Percentiles rank a stretch among this genome's conserved stretches.
phyloP scores from a whole-genome alignment of 2,797 vertebrate genomes.

The Sebastes goodei region DNA sequence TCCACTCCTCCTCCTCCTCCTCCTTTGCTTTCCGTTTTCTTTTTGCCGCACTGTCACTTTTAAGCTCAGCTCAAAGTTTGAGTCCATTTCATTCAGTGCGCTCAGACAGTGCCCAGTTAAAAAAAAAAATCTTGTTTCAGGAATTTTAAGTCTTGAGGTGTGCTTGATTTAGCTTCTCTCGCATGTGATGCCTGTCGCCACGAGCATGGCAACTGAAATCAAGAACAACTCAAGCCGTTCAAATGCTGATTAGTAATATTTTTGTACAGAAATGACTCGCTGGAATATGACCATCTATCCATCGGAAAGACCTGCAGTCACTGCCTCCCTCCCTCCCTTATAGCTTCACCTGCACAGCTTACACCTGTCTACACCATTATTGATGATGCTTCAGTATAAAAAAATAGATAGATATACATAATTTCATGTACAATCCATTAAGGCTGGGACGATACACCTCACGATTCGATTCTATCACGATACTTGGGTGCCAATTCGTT shows the following conservation, averaged over 20 bases:
- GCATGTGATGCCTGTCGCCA: conserved; percentile 46
- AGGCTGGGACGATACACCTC: no score
- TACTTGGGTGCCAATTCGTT: no score
- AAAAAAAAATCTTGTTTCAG: neutral
- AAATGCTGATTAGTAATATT: neutral
- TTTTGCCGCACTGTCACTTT: conserved; percentile 9
- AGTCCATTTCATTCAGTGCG: conserved; percentile 16
- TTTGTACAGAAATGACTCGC: neutral
- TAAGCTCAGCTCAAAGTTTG: conserved; percentile 30
- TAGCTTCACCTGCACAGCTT: conserved; percentile 38
- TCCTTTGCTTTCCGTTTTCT: conserved; percentile 35
- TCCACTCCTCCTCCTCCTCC: conserved; percentile 29
- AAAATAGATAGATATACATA: neutral
- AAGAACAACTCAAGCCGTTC: conserved; percentile 19
- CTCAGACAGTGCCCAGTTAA: neutral
- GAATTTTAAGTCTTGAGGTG: conserved; percentile 3
- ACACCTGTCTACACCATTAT: conserved; percentile 5
- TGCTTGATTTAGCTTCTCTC: conserved; percentile 48
- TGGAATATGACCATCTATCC: conserved; percentile 23
- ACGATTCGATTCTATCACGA: no score
- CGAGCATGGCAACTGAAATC: conserved; percentile 37
- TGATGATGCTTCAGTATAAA: conserved; percentile 15
- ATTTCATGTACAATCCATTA: neutral
- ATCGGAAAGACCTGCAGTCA: conserved; percentile 12
- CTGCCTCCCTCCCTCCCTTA: neutral